A percentile compares a stretch with the other conserved stretches of the same genome.
Evolutionary conservation across 1,140 invertebrate species (phyloP).

Genomic region (Drosophila serrata): DNA sequence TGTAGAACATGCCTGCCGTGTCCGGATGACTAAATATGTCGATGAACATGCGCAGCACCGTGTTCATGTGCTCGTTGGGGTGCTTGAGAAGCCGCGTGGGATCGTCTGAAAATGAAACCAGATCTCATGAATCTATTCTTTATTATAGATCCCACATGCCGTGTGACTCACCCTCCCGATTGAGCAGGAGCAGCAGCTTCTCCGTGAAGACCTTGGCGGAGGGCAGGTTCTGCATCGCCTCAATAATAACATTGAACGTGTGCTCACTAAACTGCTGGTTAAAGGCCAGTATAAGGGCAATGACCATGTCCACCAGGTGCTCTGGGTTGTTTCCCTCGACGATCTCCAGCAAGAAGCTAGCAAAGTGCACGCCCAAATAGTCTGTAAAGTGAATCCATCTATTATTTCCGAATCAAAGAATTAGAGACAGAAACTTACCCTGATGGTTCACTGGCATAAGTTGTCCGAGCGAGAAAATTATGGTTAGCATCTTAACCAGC

Average conservation of each 20-base stretch:
- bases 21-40: conserved; percentile 92
- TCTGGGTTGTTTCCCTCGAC: conserved; percentile 93
- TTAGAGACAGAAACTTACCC: conserved; percentile 86
- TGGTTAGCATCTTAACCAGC: conserved; percentile 91
- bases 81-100: conserved; percentile 94
- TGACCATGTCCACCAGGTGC: conserved; percentile 92
- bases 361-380: conserved; percentile 92
- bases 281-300: conserved; percentile 94
- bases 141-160: background rate
- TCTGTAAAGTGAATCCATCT: conserved; percentile 87
- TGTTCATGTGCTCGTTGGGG: conserved; percentile 91
- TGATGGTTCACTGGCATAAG: conserved; percentile 93
- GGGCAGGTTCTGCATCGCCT: conserved; percentile 89
- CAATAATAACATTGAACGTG: conserved; percentile 91
- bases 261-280: conserved; percentile 93
- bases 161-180: conserved; percentile 92
- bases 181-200: conserved; percentile 94
- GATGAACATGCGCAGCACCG: conserved; percentile 94
- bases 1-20: conserved; percentile 95
- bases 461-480: conserved; percentile 95
- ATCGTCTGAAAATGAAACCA: conserved; percentile 89
- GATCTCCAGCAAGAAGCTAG: conserved; percentile 91
- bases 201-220: conserved; percentile 95
- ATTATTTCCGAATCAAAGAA: background rate
- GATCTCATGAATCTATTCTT: background rate